Base-by-base conservation (phyloP, 2,797 vertebrate species). In the Sebastes miniatus region DNA sequence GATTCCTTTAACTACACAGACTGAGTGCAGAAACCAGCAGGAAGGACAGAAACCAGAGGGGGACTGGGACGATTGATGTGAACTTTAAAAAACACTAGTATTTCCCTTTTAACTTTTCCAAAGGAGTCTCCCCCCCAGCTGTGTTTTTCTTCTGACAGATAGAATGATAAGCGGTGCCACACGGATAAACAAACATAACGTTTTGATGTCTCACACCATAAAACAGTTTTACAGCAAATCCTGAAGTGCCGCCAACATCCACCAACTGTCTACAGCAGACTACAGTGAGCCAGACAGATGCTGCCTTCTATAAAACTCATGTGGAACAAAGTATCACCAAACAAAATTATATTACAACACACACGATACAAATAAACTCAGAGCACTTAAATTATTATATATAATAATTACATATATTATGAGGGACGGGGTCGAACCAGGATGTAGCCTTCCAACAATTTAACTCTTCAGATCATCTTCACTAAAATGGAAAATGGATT, bases 401-500 rank as follows among this genome's bases (percentile, higher is more conserved):
- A 70, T 81, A 68, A 76, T 81, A 39, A 39, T 75, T 6, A 86
- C 80, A 87, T 89, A 90, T 82, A 87, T 87, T 79, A 80, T 24
- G 25, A 32, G 32, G 79, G 13, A 18, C 36, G 43, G 50, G 31
- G 8, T 2, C 13, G 36, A 66, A 24, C 34, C 72, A 93, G 69
- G 68, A 73, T 61, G 69, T 62, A 66, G 62, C 84, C 90, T 89
- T 88, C 89, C 88, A 94, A 90, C 94, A 94, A n/a, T 62, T 95
- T 90, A 94, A 94, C 89, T 83, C 86, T 90, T 95, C 91, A 95
- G 64, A 50, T 78, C 70, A 27, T 83, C 95, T 90, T 94, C 91
- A 92, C 92, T 92, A 92, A 93, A 92, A 94, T 94, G 90, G 43
- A 91, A 69, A 96, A 94, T 91, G 92, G 83, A 83, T 87, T 95